Conservation (phyloP, 2,888 invertebrate genomes). For the Fabriciana adippe region DNA sequence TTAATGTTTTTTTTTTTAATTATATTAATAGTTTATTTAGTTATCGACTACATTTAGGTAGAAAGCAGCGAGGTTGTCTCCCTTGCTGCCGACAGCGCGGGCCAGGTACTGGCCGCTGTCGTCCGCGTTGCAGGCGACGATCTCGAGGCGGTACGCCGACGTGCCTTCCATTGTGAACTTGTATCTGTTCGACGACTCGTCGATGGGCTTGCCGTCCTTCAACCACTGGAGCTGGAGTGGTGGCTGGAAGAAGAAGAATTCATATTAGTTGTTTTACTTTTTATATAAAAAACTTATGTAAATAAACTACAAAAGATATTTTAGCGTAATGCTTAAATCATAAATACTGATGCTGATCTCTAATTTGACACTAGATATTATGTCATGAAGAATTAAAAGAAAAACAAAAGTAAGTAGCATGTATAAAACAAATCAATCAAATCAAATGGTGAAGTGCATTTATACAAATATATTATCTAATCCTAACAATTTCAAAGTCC, state of each 20-base stretch:
- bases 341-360: too few species aligned
- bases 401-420: too few species aligned
- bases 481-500: too few species aligned
- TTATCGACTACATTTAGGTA: slow-evolving; percentile 89
- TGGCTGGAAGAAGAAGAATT: slow-evolving; percentile 58
- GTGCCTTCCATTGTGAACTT: slow-evolving; percentile 92
- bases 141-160: slow-evolving; percentile 89
- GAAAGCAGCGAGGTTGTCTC: slow-evolving; percentile 92
- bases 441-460: too few species aligned
- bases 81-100: slow-evolving; percentile 92
- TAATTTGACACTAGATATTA: too few species aligned
- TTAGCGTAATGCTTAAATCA: too few species aligned
- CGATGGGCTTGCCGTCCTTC: slow-evolving; percentile 95
- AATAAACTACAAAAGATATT: not conserved
- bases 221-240: slow-evolving; percentile 90
- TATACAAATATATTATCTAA: too few species aligned
- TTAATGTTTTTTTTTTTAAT: slow-evolving; percentile 21
- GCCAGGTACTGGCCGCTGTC: slow-evolving; percentile 95
- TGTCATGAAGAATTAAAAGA: too few species aligned
- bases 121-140: slow-evolving; percentile 87
- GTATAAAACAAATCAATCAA: too few species aligned
- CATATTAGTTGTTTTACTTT: not conserved
- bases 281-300: not conserved
- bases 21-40: slow-evolving; percentile 49
- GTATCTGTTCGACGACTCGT: slow-evolving; percentile 89